These are phyloP conservation scores for Pyrrhosoma nymphula DNA, from an alignment of 2,888 invertebrate species.

Conservation along the genomic window DNA sequence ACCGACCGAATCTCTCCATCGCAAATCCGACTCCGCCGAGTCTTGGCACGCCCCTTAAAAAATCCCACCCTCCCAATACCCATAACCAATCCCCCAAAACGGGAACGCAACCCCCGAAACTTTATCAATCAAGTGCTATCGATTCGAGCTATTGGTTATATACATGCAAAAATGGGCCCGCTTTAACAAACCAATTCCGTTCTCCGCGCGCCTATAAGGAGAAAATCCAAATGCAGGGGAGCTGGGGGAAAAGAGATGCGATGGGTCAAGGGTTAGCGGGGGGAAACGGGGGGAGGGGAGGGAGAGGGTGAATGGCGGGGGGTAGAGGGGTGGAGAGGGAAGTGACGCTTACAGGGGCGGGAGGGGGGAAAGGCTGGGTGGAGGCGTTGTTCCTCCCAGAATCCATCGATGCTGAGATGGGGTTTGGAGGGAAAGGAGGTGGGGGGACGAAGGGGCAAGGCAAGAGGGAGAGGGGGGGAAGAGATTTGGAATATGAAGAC, in stretches of 20 bases:
- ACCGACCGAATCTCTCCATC: too few species aligned
- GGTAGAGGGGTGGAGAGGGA: too few species aligned
- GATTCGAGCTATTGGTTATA: conserved; percentile 58
- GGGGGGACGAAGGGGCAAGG: background rate
- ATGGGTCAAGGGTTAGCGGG: background rate
- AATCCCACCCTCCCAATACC: background rate
- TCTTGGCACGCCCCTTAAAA: background rate
- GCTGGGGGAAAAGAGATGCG: background rate
- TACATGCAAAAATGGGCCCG: conserved; percentile 61
- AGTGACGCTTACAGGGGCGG: background rate
- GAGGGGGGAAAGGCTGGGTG: background rate
- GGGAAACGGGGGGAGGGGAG: background rate
- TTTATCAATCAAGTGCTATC: conserved; percentile 62
- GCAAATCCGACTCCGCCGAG: background rate
- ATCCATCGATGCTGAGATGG: background rate
- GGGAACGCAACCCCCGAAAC: background rate
- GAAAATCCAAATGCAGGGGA: background rate
- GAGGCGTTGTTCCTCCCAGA: background rate
- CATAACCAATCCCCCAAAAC: background rate
- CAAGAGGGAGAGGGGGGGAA: background rate
- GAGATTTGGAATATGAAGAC: background rate
- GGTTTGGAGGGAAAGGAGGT: too few species aligned
- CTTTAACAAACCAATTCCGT: conserved; percentile 58
- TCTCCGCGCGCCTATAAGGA: background rate
- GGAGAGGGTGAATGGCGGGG: too few species aligned